These are phyloP conservation scores for Pterocles burchelli DNA, from an alignment of 2,113 vertebrate genomes.

Conservation along the genomic window DNA sequence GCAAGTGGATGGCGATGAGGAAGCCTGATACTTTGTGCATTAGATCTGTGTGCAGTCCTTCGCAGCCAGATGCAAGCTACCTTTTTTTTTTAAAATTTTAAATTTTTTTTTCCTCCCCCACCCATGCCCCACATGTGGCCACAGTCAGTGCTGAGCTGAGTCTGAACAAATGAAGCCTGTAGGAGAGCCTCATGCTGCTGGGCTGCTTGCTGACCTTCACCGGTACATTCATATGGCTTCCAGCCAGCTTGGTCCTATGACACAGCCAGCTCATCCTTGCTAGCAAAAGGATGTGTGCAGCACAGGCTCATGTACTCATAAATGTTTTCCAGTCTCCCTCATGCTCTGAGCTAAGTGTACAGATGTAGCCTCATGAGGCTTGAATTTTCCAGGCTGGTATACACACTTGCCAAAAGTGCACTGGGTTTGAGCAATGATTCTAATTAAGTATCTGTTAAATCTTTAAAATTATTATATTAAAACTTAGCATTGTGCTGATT, in stretches of 20 bases:
- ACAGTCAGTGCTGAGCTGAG: neutral
- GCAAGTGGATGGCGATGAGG: neutral
- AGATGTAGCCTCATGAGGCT: neutral
- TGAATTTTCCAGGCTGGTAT: neutral
- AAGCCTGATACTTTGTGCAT: neutral
- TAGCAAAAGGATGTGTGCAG: neutral
- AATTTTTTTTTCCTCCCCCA: rapidly evolving
- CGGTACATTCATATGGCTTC: rapidly evolving
- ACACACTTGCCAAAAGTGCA: neutral
- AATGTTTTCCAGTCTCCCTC: neutral
- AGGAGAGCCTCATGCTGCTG: neutral
- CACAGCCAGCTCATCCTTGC: neutral
- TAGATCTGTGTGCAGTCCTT: neutral
- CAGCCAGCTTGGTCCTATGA: neutral
- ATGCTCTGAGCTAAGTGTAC: neutral
- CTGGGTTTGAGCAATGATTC: neutral
- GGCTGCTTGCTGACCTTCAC: neutral
- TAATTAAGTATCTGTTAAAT: neutral
- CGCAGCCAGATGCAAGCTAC: neutral
- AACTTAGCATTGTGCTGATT: neutral
- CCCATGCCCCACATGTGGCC: neutral
- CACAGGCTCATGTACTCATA: rapidly evolving
- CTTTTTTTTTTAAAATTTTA: too few relatives aligned
- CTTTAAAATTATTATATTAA: neutral
- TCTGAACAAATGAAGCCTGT: neutral